phyloP scores from a whole-genome alignment of 2,797 vertebrate genomes.

The Malacoctenus gilli region DNA sequence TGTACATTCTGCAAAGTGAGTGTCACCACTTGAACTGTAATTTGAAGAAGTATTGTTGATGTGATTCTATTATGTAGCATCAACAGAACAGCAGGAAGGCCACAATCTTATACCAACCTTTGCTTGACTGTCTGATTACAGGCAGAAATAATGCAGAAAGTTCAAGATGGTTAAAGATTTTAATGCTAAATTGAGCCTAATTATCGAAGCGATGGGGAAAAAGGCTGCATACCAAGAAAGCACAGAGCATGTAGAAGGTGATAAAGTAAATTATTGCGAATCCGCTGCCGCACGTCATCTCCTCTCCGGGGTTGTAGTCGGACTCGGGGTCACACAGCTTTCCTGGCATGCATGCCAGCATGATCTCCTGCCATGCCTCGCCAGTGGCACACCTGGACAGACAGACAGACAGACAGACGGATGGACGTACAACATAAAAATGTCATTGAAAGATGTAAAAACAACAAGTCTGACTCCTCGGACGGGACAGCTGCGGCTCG shows the following conservation, averaged over 20 bases:
- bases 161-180: neutral
- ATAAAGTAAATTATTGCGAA: slow-evolving; percentile 99
- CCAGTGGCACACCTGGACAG: slow-evolving; percentile 92
- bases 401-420: neutral
- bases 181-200: neutral
- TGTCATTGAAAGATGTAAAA: too few species aligned
- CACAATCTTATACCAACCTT: too few species aligned
- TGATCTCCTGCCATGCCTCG: slow-evolving; percentile 99
- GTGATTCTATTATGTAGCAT: too few species aligned
- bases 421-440: too few species aligned
- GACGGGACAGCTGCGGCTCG: too few species aligned
- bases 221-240: slow-evolving; percentile 88
- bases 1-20: too few species aligned
- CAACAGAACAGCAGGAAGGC: too few species aligned
- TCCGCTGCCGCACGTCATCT: slow-evolving; percentile 94
- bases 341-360: slow-evolving; percentile 94
- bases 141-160: too few species aligned
- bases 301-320: slow-evolving; percentile 91
- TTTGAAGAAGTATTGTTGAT: too few species aligned
- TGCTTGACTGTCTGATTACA: too few species aligned
- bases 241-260: slow-evolving; percentile 99
- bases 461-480: too few species aligned
- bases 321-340: slow-evolving; percentile 96
- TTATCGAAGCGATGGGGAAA: neutral
- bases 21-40: too few species aligned